Conservation (phyloP, 1,140 invertebrate genomes). For the Daktulosphaira vitifoliae region DNA sequence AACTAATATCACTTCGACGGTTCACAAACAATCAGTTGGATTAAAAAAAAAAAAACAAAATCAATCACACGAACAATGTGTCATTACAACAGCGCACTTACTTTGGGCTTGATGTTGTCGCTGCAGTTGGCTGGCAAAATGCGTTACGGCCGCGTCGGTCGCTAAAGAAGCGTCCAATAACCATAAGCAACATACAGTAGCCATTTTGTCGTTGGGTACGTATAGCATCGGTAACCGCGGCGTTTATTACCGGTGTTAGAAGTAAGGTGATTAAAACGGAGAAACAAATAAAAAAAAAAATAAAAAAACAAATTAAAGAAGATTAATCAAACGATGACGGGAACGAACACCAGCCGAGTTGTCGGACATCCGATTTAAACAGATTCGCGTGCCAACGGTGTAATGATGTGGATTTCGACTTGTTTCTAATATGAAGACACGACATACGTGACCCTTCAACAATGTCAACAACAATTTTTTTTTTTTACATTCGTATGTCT, state of each 20-base stretch:
- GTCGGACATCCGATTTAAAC: constrained; percentile 4
- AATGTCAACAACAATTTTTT: constrained; percentile 27
- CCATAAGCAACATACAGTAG: constrained; percentile 23
- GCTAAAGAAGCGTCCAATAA: constrained; percentile 22
- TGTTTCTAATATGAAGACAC: not conserved
- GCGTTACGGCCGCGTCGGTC: constrained; percentile 23
- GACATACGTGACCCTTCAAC: constrained; percentile 9
- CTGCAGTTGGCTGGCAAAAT: constrained; percentile 9
- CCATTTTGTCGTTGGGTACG: constrained; percentile 15
- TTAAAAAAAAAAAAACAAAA: too few relatives aligned
- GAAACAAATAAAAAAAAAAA: not conserved
- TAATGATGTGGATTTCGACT: not conserved
- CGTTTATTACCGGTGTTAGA: not conserved
- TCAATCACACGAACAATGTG: too few relatives aligned
- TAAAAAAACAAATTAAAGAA: not conserved
- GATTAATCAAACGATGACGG: not conserved
- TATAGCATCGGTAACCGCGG: too few relatives aligned
- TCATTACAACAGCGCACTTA: constrained; percentile 1
- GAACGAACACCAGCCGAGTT: not conserved
- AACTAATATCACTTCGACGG: too few relatives aligned
- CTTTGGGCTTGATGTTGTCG: constrained; percentile 7
- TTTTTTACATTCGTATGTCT: not conserved
- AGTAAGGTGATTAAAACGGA: not conserved
- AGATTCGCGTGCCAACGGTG: not conserved
- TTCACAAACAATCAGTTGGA: too few relatives aligned